Conservation (phyloP, 1,140 invertebrate species). For the Anastrepha ludens region DNA sequence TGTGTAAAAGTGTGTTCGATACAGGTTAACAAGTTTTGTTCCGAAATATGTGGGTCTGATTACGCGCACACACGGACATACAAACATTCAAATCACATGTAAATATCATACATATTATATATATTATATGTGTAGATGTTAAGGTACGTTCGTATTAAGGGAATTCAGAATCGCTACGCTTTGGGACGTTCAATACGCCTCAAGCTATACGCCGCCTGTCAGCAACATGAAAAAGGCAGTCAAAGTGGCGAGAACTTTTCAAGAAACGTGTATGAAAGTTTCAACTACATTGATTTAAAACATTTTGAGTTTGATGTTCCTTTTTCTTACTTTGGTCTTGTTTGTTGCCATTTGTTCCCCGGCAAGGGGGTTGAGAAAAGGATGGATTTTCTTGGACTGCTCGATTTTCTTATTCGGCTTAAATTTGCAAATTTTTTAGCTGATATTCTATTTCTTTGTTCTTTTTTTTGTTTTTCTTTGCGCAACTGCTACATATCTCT, state of each 20-base stretch:
- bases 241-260: slow-evolving; percentile 16
- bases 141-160: background rate
- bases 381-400: background rate
- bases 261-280: slow-evolving; percentile 44
- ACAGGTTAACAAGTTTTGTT: slow-evolving; percentile 32
- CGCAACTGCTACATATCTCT: background rate
- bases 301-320: background rate
- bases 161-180: background rate
- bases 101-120: no score
- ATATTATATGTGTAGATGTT: background rate
- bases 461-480: background rate
- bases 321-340: background rate
- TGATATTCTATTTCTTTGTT: background rate
- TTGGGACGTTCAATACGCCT: slow-evolving; percentile 25
- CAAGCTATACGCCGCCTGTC: slow-evolving; percentile 4
- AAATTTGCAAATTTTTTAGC: background rate
- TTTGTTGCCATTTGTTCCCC: background rate
- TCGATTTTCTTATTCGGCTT: background rate
- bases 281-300: background rate
- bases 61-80: background rate
- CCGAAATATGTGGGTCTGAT: background rate
- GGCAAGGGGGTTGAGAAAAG: background rate
- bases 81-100: background rate
- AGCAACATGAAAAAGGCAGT: slow-evolving; percentile 50
- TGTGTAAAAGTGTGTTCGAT: slow-evolving; percentile 30